Evolutionary conservation across 2,888 invertebrate species (phyloP).

Genomic region (Anticlea derivata): DNA sequence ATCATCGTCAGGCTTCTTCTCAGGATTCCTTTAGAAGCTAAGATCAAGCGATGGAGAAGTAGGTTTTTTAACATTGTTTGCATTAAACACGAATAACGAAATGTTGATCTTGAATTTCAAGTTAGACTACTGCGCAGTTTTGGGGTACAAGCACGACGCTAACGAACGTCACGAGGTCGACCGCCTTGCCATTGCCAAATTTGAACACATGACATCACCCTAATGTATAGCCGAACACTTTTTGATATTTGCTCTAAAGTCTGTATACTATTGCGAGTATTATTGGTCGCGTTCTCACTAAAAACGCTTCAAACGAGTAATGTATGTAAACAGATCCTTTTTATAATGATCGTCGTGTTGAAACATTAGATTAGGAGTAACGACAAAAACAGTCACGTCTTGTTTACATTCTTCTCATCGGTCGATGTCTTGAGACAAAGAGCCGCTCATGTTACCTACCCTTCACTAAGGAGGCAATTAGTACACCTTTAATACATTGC

Average conservation of each 20-base stretch:
- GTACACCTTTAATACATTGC: conserved; percentile 20
- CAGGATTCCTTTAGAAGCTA: too few relatives aligned
- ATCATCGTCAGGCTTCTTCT: too few relatives aligned
- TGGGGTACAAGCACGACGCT: conserved; percentile 35
- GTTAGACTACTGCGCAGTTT: conserved; percentile 35
- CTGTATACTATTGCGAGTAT: conserved; percentile 3
- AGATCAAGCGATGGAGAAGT: too few relatives aligned
- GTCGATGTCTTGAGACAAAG: conserved; percentile 62
- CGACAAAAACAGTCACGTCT: conserved; percentile 59
- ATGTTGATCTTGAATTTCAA: conserved; percentile 3
- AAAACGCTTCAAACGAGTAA: conserved; percentile 1
- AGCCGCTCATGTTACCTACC: conserved; percentile 48
- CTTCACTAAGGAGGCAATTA: conserved; percentile 42
- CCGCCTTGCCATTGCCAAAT: conserved; percentile 73
- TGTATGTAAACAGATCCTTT: conserved; percentile 7
- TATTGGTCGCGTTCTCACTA: background rate
- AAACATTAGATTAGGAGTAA: conserved; percentile 47
- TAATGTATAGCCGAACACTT: conserved; percentile 12
- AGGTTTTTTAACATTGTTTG: too few relatives aligned
- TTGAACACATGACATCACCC: conserved; percentile 47
- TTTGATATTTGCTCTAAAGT: background rate
- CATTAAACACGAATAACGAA: too few relatives aligned
- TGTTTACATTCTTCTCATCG: conserved; percentile 46
- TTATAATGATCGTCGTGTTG: conserved; percentile 21
- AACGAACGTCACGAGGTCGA: conserved; percentile 74